Conservation (phyloP, 2,888 invertebrate genomes). For the Flexamia atlantica region DNA sequence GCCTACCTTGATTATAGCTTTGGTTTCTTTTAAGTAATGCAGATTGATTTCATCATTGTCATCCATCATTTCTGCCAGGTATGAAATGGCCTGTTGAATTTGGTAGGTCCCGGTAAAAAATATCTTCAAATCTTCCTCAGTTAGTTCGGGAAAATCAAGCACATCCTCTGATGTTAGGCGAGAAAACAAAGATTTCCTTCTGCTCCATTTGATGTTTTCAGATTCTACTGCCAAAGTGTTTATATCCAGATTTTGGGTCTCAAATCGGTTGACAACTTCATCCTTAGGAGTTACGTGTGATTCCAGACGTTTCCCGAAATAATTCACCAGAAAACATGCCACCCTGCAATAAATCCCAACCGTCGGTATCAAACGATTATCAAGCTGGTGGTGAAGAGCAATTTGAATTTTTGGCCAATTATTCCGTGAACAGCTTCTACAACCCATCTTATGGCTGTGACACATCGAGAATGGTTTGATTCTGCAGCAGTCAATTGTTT, state of each 20-base stretch:
- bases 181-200: constrained; percentile 33
- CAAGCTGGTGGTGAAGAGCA: constrained; percentile 67
- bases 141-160: constrained; percentile 65
- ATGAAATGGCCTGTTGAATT: constrained; percentile 64
- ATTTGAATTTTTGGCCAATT: constrained; percentile 66
- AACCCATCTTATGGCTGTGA: constrained; percentile 68
- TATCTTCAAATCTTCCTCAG: constrained; percentile 65
- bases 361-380: constrained; percentile 67
- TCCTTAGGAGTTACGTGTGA: constrained; percentile 59
- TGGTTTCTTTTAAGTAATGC: too few species aligned
- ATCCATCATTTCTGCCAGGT: constrained; percentile 59
- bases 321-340: constrained; percentile 66
- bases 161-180: constrained; percentile 60
- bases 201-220: too few species aligned
- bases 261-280: constrained; percentile 59
- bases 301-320: constrained; percentile 67
- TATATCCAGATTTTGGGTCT: background rate
- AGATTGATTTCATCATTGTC: too few species aligned
- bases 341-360: constrained; percentile 60
- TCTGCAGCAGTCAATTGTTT: constrained; percentile 67
- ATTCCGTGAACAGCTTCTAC: constrained; percentile 69
- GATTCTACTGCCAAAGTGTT: constrained; percentile 61
- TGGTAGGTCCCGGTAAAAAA: constrained; percentile 67
- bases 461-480: constrained; percentile 68
- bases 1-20: too few species aligned